Conservation (phyloP, 2,888 invertebrate genomes). For the Cecidostiba fungosa region DNA sequence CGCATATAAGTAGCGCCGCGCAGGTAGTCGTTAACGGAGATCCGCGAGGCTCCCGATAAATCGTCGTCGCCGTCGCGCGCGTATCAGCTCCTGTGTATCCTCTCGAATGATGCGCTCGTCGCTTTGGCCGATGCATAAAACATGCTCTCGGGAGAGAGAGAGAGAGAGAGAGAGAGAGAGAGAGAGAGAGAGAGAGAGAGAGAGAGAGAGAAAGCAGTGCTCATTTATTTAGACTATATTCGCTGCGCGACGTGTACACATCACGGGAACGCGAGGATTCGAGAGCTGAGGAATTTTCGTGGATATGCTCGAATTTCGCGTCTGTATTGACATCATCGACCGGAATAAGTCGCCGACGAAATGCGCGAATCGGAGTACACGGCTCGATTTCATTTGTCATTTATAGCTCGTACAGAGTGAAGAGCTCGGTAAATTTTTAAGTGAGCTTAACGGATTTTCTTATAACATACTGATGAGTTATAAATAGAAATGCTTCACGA, state of each 20-base stretch:
- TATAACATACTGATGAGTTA: neutral
- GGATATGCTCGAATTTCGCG: neutral
- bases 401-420: neutral
- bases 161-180: neutral
- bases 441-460: neutral
- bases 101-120: conserved; percentile 17
- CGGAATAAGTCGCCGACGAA: no score
- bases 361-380: neutral
- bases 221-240: conserved; percentile 55
- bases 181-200: neutral
- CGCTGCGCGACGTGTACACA: neutral
- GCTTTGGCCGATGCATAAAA: conserved; percentile 50
- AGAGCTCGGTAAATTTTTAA: neutral
- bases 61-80: conserved; percentile 29
- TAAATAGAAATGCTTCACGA: neutral
- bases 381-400: neutral
- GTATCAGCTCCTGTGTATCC: neutral
- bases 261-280: neutral
- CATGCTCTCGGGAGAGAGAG: conserved; percentile 15
- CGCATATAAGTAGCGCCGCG: conserved; percentile 35
- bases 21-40: conserved; percentile 51
- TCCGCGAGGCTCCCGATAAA: conserved; percentile 46
- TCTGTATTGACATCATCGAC: no score
- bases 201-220: neutral
- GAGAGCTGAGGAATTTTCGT: neutral